Evolutionary conservation across 2,113 vertebrate species (phyloP).

Genomic region (Solea solea): DNA sequence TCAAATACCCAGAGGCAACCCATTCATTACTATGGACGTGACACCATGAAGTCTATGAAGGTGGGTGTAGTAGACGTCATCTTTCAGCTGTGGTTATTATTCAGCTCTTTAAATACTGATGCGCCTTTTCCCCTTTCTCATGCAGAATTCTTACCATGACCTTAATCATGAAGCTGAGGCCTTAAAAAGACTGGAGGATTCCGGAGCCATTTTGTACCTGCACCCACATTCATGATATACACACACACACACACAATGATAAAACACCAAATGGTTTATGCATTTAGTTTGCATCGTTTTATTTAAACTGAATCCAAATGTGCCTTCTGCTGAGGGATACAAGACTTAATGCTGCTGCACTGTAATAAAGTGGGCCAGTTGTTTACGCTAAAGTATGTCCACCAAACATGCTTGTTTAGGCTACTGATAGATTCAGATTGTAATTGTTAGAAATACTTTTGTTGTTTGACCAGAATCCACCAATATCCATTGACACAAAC

Average conservation of each 20-base stretch:
- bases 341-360: constrained; percentile 2
- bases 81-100: background rate
- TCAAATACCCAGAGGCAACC: constrained; percentile 80
- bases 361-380: background rate
- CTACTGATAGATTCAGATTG: background rate
- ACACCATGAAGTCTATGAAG: constrained; percentile 91
- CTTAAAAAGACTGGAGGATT: constrained; percentile 79
- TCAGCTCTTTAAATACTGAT: background rate
- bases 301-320: constrained; percentile 8
- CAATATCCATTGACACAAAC: background rate
- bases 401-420: background rate
- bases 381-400: background rate
- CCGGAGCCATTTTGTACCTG: constrained; percentile 73
- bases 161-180: constrained; percentile 73
- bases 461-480: background rate
- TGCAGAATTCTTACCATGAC: constrained; percentile 80
- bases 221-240: constrained; percentile 71
- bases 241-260: background rate
- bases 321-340: constrained; percentile 44
- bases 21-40: constrained; percentile 92
- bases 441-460: no score
- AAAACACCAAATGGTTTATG: background rate
- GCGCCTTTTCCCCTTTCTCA: background rate
- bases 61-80: constrained; percentile 65
- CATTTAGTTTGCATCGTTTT: background rate